phyloP scores from a whole-genome alignment of 2,113 vertebrate species.

The Gadus macrocephalus region DNA sequence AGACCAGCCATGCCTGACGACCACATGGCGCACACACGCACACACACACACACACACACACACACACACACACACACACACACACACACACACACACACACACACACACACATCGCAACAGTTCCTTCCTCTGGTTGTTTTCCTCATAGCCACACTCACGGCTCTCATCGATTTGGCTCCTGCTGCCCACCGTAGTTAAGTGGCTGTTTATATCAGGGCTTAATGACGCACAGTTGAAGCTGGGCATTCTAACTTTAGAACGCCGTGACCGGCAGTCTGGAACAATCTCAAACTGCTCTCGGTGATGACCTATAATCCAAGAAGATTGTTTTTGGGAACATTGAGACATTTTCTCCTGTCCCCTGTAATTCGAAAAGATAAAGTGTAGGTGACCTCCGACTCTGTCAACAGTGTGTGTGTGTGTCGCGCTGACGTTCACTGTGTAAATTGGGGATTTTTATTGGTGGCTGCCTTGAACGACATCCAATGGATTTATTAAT shows the following conservation, averaged over 20 bases:
- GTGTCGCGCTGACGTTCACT: too few species aligned
- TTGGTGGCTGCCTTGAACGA: too few species aligned
- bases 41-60: conserved; percentile 4
- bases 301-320: conserved; percentile 30
- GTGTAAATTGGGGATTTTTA: too few species aligned
- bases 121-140: conserved; percentile 23
- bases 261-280: conserved; percentile 31
- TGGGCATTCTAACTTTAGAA: conserved; percentile 44
- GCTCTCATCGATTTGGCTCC: conserved; percentile 17
- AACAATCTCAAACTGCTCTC: conserved; percentile 19
- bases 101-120: background rate
- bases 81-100: too few species aligned
- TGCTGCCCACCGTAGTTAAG: conserved; percentile 10
- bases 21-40: conserved; percentile 22
- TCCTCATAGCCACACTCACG: conserved; percentile 1
- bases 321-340: background rate
- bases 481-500: too few species aligned
- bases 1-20: conserved; percentile 31
- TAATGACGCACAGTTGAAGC: conserved; percentile 16
- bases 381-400: too few species aligned
- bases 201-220: conserved; percentile 34
- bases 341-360: too few species aligned
- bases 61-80: too few species aligned
- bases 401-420: too few species aligned
- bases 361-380: too few species aligned